Percentiles rank a stretch among this genome's conserved stretches.
phyloP scores from a whole-genome alignment of 1,140 invertebrate species.

The Nebria ingens region DNA sequence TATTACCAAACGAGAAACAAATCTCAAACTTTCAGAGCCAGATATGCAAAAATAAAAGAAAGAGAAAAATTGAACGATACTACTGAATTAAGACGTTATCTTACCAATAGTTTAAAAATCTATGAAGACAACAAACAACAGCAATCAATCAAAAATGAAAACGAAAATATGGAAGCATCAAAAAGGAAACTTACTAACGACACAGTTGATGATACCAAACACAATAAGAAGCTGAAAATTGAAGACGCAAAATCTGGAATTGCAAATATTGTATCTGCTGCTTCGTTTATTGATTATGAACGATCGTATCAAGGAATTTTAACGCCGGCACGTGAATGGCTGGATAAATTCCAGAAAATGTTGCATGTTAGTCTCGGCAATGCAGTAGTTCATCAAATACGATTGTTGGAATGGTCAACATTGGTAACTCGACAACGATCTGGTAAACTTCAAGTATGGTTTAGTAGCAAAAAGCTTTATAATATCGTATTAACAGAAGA shows the following conservation, averaged over 20 bases:
- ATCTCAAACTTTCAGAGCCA: neutral
- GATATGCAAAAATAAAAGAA: conserved; percentile 1
- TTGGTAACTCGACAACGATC: neutral
- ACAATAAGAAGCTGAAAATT: too few relatives aligned
- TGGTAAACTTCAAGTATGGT: neutral
- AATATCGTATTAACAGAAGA: conserved; percentile 3
- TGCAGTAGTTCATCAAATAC: neutral
- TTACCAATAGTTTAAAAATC: too few relatives aligned
- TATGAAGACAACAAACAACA: too few relatives aligned
- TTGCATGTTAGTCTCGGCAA: neutral
- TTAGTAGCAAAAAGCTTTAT: neutral
- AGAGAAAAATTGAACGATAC: neutral
- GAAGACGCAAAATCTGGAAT: neutral
- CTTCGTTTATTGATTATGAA: neutral
- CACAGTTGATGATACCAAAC: too few relatives aligned
- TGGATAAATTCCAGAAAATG: neutral
- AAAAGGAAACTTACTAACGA: too few relatives aligned
- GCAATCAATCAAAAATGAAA: too few relatives aligned
- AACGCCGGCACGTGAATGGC: neutral
- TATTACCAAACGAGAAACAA: conserved; percentile 4
- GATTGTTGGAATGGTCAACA: neutral
- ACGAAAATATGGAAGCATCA: too few relatives aligned
- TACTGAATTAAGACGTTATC: too few relatives aligned
- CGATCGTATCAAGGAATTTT: neutral
- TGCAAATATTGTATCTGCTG: neutral